phyloP scores from a whole-genome alignment of 2,113 vertebrate genomes.

The Gallinago paraguaiae region DNA sequence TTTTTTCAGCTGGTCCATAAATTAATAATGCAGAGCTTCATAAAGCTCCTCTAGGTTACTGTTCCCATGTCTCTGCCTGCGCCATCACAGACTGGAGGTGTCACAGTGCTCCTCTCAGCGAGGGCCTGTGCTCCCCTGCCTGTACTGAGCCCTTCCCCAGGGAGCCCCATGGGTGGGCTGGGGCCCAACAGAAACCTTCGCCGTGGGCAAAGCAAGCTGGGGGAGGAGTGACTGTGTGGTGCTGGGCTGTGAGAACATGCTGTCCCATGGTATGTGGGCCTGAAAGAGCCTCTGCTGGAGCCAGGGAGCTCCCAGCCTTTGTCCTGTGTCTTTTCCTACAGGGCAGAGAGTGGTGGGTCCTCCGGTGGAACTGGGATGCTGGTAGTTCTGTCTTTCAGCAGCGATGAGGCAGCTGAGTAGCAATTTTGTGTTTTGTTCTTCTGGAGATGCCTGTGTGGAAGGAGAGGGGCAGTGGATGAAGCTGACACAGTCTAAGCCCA shows the following conservation, averaged over 20 bases:
- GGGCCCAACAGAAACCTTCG: background rate
- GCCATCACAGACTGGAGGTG: background rate
- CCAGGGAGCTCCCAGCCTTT: background rate
- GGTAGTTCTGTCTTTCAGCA: background rate
- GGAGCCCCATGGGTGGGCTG: background rate
- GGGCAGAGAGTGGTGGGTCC: background rate
- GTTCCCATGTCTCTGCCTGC: fast-evolving
- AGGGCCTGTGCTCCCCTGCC: background rate
- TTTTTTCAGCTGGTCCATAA: background rate
- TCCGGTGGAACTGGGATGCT: background rate
- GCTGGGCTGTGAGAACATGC: background rate
- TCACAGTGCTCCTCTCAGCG: fast-evolving
- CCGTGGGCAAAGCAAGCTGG: fast-evolving
- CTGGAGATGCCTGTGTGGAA: background rate
- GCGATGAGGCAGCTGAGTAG: background rate
- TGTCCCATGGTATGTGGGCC: fast-evolving
- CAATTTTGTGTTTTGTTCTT: background rate
- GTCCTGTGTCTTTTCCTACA: background rate
- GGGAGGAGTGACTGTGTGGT: background rate
- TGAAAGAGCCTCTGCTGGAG: background rate
- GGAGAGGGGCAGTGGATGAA: background rate
- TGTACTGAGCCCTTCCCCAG: background rate
- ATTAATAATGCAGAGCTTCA: background rate
- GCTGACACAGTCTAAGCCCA: background rate
- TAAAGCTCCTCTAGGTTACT: background rate